Evolutionary conservation across 2,888 invertebrate species (phyloP), one percentile per base, ranked within the genome.

Genomic region (Coelopa pilipes): DNA sequence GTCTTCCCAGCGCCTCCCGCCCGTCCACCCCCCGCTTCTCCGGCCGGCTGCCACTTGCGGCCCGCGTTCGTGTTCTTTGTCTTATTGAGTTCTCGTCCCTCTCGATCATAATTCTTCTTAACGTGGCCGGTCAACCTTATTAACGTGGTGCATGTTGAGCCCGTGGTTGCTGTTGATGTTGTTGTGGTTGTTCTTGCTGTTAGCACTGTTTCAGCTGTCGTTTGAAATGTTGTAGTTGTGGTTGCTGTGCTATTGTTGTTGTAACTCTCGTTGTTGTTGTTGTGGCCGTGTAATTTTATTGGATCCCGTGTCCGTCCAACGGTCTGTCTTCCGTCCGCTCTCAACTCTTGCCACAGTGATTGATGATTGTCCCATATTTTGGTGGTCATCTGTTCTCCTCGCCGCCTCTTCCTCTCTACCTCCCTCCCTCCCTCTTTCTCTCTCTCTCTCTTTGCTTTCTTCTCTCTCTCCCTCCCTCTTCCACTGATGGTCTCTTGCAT

Each of bases 321-420:
- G 47, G 55, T 57, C 17, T 55, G 17, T n/a, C n/a, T 24, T 1
- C n/a, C 45, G 57, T 34, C 15, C 57, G 9, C 12, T 68, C 45
- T 17, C 60, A 49, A 21, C 70, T 70, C 15, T 49, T 60, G 47
- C 49, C 70, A 34, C 34, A 47, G 59, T 70, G 70, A 70, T 70
- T 70, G 70, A 70, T 70, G 59, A 60, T 70, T 70, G 70, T 70
- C 70, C 70, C 70, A 70, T 70, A 70, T 70, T 70, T 60, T 70
- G 34, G 70, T n/a, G 60, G 70, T 70, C 55, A n/a, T 60, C 47
- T n/a, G n/a, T n/a, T n/a, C n/a, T 24, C 60, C 15, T 2, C 17
- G 13, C 34, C 17, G 4, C 57, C 46, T 67, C 15, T 2, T 15
- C 21, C 19, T 59, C 19, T 19, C 17, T 46, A 11, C 11, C 69